Evolutionary conservation across 2,888 invertebrate genomes (phyloP).

Genomic region (Sarcophaga variegata): DNA sequence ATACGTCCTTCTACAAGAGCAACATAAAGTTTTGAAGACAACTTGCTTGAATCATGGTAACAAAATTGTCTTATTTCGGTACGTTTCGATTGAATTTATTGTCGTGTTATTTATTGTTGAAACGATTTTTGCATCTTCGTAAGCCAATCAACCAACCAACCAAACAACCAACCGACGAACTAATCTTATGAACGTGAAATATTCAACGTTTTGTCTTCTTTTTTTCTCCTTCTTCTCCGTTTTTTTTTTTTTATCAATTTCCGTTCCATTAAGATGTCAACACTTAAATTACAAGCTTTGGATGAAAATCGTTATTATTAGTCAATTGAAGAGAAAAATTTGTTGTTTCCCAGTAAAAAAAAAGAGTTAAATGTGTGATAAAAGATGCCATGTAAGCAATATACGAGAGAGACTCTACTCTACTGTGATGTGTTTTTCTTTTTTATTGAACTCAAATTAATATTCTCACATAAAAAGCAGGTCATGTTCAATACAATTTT

Average conservation of each 20-base stretch:
- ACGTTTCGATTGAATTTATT: slow-evolving; percentile 44
- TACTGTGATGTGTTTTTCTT: too few species aligned
- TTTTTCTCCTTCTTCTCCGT: too few species aligned
- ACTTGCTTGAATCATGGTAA: slow-evolving; percentile 1
- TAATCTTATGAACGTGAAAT: slow-evolving; percentile 3
- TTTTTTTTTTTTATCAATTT: slow-evolving; percentile 68
- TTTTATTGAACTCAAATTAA: neutral
- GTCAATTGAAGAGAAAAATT: neutral
- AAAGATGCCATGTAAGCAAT: neutral
- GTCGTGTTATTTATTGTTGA: slow-evolving; percentile 52
- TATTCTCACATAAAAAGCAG: neutral
- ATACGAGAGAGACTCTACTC: neutral
- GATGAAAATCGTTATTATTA: neutral
- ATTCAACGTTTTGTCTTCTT: neutral
- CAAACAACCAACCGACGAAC: too few species aligned
- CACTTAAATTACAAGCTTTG: slow-evolving; percentile 54
- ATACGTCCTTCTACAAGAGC: neutral
- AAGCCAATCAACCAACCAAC: neutral
- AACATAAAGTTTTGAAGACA: neutral
- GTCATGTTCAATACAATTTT: neutral
- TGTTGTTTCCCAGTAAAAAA: neutral
- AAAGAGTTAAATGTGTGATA: neutral
- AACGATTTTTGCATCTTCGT: slow-evolving; percentile 38
- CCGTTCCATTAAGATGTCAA: slow-evolving; percentile 73
- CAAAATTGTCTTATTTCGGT: slow-evolving; percentile 42